Conservation (phyloP, 2,888 invertebrate species). For the Hartigia nigra region DNA sequence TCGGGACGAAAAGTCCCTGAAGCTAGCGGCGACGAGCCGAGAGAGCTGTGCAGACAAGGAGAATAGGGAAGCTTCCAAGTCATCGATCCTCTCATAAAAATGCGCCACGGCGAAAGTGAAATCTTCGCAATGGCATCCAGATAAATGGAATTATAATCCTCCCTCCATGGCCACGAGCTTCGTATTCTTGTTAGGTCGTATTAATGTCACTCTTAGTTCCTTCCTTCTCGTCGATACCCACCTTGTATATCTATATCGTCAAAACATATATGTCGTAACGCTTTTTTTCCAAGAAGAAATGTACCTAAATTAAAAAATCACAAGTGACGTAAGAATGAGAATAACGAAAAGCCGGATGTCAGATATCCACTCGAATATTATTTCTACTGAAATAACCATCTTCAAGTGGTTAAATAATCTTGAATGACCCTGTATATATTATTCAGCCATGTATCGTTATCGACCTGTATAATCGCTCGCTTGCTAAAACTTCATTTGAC, state of each 20-base stretch:
- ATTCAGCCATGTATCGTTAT: background rate
- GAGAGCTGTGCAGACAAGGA: background rate
- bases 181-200: background rate
- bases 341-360: too few species aligned
- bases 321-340: too few species aligned
- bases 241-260: background rate
- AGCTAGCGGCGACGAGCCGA: slow-evolving; percentile 24
- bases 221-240: background rate
- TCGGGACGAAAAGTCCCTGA: slow-evolving; percentile 49
- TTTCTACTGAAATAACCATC: too few species aligned
- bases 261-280: too few species aligned
- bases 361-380: too few species aligned
- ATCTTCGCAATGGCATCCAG: slow-evolving; percentile 24
- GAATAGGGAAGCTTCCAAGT: slow-evolving; percentile 11
- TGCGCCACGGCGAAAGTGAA: slow-evolving; percentile 26
- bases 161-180: slow-evolving; percentile 4
- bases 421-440: too few species aligned
- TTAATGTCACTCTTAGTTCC: background rate
- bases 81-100: slow-evolving; percentile 29
- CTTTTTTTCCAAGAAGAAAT: too few species aligned
- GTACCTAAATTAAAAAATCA: too few species aligned
- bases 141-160: slow-evolving; percentile 36
- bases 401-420: too few species aligned
- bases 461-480: background rate
- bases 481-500: background rate